These are phyloP conservation scores for Agriotes lineatus DNA, from an alignment of 2,888 invertebrate species.

Conservation along the genomic window DNA sequence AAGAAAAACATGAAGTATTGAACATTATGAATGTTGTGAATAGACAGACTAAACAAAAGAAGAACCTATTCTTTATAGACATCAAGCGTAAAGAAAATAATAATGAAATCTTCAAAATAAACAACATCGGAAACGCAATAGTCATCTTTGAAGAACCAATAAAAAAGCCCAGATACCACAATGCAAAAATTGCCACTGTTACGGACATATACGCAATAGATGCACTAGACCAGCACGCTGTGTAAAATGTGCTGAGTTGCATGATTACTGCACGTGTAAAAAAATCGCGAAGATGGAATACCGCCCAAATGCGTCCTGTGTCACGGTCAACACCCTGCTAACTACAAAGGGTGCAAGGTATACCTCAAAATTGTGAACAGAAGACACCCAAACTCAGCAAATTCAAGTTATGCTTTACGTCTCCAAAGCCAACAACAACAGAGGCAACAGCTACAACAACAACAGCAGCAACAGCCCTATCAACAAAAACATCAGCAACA, in stretches of 20 bases:
- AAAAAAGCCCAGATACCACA: constrained; percentile 7
- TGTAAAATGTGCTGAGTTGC: constrained; percentile 20
- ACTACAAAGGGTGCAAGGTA: constrained; percentile 11
- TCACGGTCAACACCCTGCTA: not conserved
- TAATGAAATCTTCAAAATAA: constrained; percentile 9
- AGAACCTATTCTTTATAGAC: constrained; percentile 20
- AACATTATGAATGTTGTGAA: constrained; percentile 15
- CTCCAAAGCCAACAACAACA: constrained; percentile 11
- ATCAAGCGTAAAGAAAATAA: constrained; percentile 24
- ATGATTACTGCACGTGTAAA: constrained; percentile 1
- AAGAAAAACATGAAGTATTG: constrained; percentile 9
- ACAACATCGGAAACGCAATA: constrained; percentile 8
- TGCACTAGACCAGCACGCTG: constrained; percentile 7
- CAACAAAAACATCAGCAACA: not conserved
- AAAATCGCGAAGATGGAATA: not conserved
- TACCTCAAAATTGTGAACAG: not conserved
- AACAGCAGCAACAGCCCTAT: not conserved
- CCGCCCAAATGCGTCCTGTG: constrained; percentile 9
- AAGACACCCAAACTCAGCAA: not conserved
- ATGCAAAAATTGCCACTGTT: constrained; percentile 11
- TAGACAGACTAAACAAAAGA: constrained; percentile 14
- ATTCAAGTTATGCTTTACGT: constrained; percentile 9
- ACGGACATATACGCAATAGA: constrained; percentile 5
- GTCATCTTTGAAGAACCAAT: constrained; percentile 10
- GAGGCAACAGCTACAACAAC: not conserved